These are phyloP conservation scores for Tillus elongatus DNA, from an alignment of 2,888 invertebrate genomes.

Conservation along the genomic window DNA sequence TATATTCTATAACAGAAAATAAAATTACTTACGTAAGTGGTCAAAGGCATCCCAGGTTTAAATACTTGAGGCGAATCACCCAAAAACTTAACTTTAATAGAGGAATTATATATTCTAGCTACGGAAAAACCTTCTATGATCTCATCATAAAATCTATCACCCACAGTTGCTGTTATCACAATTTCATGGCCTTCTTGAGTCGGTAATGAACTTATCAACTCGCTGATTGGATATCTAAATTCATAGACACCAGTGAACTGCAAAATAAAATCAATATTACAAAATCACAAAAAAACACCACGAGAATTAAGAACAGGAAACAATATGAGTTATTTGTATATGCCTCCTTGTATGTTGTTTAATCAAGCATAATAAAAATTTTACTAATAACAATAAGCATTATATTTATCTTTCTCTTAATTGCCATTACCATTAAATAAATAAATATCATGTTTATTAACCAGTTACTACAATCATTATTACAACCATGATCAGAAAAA, in stretches of 20 bases:
- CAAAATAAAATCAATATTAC: constrained; percentile 18
- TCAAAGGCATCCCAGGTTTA: constrained; percentile 82
- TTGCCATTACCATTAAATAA: no score
- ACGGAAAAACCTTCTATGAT: constrained; percentile 78
- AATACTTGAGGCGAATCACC: constrained; percentile 90
- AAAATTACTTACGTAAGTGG: constrained; percentile 55
- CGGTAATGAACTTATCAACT: constrained; percentile 59
- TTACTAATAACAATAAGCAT: no score
- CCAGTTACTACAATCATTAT: no score
- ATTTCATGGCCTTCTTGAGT: constrained; percentile 71
- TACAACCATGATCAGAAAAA: no score
- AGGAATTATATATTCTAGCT: constrained; percentile 81
- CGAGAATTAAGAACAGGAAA: no score
- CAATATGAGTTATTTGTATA: no score
- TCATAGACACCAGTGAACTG: constrained; percentile 83
- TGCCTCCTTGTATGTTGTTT: no score
- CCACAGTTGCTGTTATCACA: constrained; percentile 74
- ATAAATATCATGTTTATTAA: no score
- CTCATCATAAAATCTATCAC: constrained; percentile 79
- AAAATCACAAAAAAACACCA: constrained; percentile 8
- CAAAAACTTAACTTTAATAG: constrained; percentile 71
- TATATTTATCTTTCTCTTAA: no score
- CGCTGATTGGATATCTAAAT: constrained; percentile 78
- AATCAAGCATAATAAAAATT: no score
- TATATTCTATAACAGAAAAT: constrained; percentile 8